Conservation (phyloP, 2,888 invertebrate genomes). For the Seira sanloemensis region DNA sequence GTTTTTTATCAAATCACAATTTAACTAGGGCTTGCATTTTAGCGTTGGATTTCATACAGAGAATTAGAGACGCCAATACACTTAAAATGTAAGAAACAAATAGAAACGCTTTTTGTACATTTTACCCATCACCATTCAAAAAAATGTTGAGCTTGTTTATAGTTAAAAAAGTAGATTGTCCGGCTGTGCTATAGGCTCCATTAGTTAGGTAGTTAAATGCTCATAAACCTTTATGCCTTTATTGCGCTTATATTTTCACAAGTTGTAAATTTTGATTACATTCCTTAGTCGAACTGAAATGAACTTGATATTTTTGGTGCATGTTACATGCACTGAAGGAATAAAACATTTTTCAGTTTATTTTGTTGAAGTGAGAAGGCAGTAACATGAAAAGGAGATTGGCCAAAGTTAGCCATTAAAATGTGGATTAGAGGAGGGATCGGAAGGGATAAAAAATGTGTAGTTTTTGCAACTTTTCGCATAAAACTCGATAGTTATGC, state of each 20-base stretch:
- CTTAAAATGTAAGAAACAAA: neutral
- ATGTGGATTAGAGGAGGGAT: neutral
- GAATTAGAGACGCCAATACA: neutral
- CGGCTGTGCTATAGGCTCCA: slow-evolving; percentile 4
- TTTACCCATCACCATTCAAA: neutral
- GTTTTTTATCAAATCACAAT: neutral
- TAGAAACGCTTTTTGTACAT: neutral
- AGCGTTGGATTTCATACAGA: neutral
- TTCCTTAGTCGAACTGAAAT: slow-evolving; percentile 6
- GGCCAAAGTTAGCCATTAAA: neutral
- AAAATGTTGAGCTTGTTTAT: no score
- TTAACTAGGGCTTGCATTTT: no score
- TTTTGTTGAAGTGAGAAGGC: no score
- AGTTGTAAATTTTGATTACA: slow-evolving; percentile 53
- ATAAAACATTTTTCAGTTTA: neutral
- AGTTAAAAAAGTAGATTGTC: no score
- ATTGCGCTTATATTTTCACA: slow-evolving; percentile 44
- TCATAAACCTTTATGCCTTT: slow-evolving; percentile 50
- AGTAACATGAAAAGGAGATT: neutral
- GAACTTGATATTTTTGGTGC: neutral
- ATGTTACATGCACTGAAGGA: neutral
- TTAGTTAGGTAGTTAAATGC: slow-evolving; percentile 39
- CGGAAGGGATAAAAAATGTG: slow-evolving; percentile 8
- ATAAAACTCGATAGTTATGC: neutral
- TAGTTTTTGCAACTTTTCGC: neutral